Evolutionary conservation across 2,888 invertebrate species (phyloP).

Genomic region (Operophtera brumata): DNA sequence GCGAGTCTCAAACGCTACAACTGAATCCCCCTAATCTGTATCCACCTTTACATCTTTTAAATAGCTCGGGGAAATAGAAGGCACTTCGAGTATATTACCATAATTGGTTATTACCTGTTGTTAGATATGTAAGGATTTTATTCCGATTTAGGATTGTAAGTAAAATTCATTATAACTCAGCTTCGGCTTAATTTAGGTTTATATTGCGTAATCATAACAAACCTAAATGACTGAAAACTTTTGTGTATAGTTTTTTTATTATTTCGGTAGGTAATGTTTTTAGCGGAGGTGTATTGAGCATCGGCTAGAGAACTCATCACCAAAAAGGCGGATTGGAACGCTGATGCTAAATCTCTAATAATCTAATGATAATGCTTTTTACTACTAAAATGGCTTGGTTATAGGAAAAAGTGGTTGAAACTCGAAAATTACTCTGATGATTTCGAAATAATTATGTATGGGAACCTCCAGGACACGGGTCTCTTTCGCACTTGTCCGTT

Average conservation of each 20-base stretch:
- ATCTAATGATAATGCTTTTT: too few species aligned
- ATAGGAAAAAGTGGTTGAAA: too few species aligned
- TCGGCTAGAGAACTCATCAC: too few species aligned
- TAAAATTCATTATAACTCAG: background rate
- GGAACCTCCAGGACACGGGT: too few species aligned
- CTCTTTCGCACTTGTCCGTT: too few species aligned
- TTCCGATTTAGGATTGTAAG: background rate
- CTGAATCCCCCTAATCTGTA: background rate
- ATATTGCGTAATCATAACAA: background rate
- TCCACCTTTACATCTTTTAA: constrained; percentile 47
- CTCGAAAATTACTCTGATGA: too few species aligned
- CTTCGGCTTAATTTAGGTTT: background rate
- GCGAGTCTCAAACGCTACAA: background rate
- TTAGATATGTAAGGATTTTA: constrained; percentile 14
- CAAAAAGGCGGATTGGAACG: too few species aligned
- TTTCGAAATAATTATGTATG: too few species aligned
- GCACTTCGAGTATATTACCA: constrained; percentile 37
- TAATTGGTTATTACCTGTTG: constrained; percentile 43
- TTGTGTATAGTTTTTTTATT: background rate
- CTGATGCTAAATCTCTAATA: too few species aligned
- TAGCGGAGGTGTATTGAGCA: too few species aligned
- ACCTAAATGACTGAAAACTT: background rate
- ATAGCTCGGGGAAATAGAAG: constrained; percentile 41
- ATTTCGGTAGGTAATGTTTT: background rate
- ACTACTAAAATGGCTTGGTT: too few species aligned